Base-by-base conservation (phyloP, 2,113 vertebrate genomes). In the Dasyornis broadbenti region DNA sequence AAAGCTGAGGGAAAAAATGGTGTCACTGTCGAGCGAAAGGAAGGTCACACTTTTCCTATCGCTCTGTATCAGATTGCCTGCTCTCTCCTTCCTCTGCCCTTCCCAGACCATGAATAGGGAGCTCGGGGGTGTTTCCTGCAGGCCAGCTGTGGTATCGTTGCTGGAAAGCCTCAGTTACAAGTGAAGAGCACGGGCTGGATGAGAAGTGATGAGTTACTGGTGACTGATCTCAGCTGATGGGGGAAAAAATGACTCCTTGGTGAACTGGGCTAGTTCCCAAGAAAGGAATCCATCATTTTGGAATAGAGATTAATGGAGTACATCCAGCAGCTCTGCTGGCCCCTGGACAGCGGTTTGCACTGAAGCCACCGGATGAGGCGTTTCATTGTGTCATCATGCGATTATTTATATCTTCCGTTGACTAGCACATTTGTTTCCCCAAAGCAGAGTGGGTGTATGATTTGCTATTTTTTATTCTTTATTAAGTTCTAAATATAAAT, bases 401-500 rank as follows among this genome's bases (percentile, higher is more conserved):
- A 82, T 95, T 95, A 92, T 97, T 95, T 96, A 94, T 96, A 87
- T 84, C 83, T 93, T 97, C 92, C 71, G 59, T 72, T 90, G 69
- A 92, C 70, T 92, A 94, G 94, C 76, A 86, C 83, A 88, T 89
- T 92, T 91, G 76, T 72, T 96, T 94, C 87, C 84, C 76, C 82
- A 72, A 90, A 94, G 75, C 44, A 69, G 81, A 94, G 69, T 61
- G 94, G 85, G 70, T 78, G 88, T 97, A 92, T 75, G 71, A 91
- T 75, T 85, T 63, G 64, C 91, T 89, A 79, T 95, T 96, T 97
- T 97, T 96, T 94, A 96, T 93, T 87, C 90, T 95, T 89, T 94
- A 95, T 93, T 91, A 84, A 84, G n/a, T 75, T 94, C 94, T 96
- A 97, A 96, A 96, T 95, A 97, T 95, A 97, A 91, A 81, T 21